phyloP scores from a whole-genome alignment of 2,888 invertebrate species.

The Sesia bembeciformis region DNA sequence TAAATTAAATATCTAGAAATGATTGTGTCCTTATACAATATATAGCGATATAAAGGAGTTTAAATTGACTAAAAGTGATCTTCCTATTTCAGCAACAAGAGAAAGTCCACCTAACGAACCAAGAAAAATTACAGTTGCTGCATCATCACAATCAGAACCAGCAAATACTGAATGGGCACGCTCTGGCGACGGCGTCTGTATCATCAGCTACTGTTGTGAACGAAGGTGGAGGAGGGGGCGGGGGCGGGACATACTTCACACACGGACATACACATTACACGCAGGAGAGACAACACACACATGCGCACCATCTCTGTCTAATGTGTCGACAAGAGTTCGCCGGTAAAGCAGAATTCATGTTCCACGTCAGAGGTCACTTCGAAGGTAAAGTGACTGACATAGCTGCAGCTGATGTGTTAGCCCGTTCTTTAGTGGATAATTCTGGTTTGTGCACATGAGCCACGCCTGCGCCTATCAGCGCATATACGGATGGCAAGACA shows the following conservation, averaged over 20 bases:
- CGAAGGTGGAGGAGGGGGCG: slow-evolving; percentile 39
- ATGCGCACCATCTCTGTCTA: slow-evolving; percentile 74
- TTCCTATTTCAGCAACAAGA: slow-evolving; percentile 51
- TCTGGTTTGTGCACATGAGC: slow-evolving; percentile 73
- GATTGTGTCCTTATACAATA: too few species aligned
- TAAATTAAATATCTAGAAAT: too few species aligned
- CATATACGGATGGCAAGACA: slow-evolving; percentile 53
- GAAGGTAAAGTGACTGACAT: slow-evolving; percentile 72
- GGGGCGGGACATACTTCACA: slow-evolving; percentile 55
- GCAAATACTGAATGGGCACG: slow-evolving; percentile 63
- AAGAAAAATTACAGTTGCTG: slow-evolving; percentile 61
- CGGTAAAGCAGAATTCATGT: slow-evolving; percentile 80
- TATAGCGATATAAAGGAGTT: too few species aligned
- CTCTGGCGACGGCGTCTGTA: slow-evolving; percentile 56
- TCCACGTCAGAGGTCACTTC: slow-evolving; percentile 79
- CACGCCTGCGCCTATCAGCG: slow-evolving; percentile 53
- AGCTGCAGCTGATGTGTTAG: slow-evolving; percentile 67
- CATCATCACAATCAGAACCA: slow-evolving; percentile 69
- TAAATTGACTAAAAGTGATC: too few species aligned
- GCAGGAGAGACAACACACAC: slow-evolving; percentile 60
- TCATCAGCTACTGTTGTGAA: slow-evolving; percentile 63
- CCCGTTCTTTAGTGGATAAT: slow-evolving; percentile 68
- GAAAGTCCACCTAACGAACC: slow-evolving; percentile 63
- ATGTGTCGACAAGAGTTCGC: slow-evolving; percentile 80
- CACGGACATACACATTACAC: slow-evolving; percentile 65